phyloP scores from a whole-genome alignment of 2,888 invertebrate genomes.

The Pachydiplax longipennis region DNA sequence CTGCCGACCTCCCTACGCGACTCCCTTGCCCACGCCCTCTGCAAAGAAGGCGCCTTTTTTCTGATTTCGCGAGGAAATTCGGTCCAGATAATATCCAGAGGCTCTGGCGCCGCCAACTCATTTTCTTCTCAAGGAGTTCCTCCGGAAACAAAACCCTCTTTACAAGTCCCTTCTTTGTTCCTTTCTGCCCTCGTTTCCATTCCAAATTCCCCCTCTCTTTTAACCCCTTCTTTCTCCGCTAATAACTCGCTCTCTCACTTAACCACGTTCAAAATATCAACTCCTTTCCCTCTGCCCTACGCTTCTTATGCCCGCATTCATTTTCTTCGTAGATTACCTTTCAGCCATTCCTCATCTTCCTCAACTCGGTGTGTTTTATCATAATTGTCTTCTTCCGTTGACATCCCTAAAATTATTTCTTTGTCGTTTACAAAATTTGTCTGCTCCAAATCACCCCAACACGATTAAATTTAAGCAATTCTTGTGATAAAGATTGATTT shows the following conservation, averaged over 20 bases:
- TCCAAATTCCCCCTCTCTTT: neutral
- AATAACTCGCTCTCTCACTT: neutral
- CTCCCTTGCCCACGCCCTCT: neutral
- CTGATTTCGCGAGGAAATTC: neutral
- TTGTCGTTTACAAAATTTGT: no score
- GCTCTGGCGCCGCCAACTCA: neutral
- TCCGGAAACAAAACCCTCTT: conserved; percentile 34
- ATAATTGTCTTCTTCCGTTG: no score
- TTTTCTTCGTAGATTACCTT: neutral
- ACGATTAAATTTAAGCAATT: no score
- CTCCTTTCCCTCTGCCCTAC: neutral
- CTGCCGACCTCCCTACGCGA: neutral
- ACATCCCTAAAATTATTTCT: no score
- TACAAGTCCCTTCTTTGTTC: neutral
- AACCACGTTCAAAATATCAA: neutral
- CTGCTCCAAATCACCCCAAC: no score
- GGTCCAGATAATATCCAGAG: conserved; percentile 21
- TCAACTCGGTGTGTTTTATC: neutral
- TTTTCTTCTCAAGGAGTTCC: neutral
- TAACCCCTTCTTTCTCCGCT: neutral
- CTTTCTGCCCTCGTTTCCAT: neutral
- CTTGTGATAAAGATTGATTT: no score
- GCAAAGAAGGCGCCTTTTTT: neutral
- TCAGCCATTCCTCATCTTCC: neutral
- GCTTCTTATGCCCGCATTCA: neutral